Conservation (phyloP, 2,113 vertebrate genomes). For the Puma concolor region DNA sequence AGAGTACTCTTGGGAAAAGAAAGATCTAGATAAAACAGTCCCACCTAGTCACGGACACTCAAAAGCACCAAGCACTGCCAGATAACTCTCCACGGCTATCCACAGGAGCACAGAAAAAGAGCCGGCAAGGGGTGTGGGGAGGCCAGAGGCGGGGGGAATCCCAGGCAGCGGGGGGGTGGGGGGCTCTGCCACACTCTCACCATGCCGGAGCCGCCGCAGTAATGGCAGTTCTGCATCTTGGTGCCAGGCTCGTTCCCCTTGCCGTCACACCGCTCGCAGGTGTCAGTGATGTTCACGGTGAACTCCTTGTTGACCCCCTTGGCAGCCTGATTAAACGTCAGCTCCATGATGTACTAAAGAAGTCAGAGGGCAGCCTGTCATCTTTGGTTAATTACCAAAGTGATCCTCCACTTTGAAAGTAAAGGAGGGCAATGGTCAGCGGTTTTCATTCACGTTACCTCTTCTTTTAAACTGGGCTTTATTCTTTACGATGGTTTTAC, state of each 20-base stretch:
- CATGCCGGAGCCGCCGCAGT: constrained; percentile 96
- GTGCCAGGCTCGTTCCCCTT: constrained; percentile 95
- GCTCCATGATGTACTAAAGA: constrained; percentile 94
- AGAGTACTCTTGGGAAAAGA: background rate
- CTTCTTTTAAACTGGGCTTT: background rate
- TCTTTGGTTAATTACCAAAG: background rate
- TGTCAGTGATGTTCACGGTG: constrained; percentile 89
- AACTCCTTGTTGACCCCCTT: constrained; percentile 99
- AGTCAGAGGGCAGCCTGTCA: constrained; percentile 4
- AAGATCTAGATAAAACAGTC: background rate
- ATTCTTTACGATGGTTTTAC: background rate
- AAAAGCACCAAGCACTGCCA: background rate
- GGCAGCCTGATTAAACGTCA: constrained; percentile 97
- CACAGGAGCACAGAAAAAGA: background rate
- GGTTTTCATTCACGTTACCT: background rate
- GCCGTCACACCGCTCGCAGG: constrained; percentile 93
- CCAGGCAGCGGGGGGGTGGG: accelerated
- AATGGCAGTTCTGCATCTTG: constrained; percentile 93
- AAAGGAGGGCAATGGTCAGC: background rate
- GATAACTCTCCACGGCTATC: background rate
- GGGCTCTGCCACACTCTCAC: constrained; percentile 81
- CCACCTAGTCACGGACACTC: background rate
- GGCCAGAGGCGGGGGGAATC: background rate
- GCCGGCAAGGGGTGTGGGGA: accelerated
- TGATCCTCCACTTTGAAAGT: background rate